Percentiles rank a stretch among this genome's conserved stretches.
Evolutionary conservation across 1,140 invertebrate genomes (phyloP).

Genomic region (Calephelis virginiensis): DNA sequence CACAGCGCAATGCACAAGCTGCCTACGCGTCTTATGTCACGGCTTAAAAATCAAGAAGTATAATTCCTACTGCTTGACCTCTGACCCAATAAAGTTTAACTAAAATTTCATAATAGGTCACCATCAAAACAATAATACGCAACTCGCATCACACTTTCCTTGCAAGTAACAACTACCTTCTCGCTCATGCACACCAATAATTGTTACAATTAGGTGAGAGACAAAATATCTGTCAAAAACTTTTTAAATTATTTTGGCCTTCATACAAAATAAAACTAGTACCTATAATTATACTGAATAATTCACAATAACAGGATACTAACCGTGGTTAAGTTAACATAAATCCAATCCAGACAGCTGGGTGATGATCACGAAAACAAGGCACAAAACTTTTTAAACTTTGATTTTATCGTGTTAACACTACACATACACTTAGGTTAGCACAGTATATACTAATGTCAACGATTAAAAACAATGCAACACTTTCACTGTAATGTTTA

Average conservation of each 20-base stretch:
- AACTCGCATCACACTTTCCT: conserved; percentile 57
- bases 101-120: conserved; percentile 65
- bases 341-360: conserved; percentile 65
- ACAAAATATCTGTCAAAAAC: conserved; percentile 63
- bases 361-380: conserved; percentile 65
- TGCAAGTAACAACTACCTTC: conserved; percentile 50
- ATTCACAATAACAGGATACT: conserved; percentile 33
- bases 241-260: conserved; percentile 60
- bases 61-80: conserved; percentile 41
- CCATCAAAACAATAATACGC: conserved; percentile 68
- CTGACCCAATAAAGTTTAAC: conserved; percentile 39
- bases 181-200: conserved; percentile 40
- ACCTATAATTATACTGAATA: conserved; percentile 2
- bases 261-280: conserved; percentile 28
- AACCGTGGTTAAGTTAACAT: conserved; percentile 67
- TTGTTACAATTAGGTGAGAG: conserved; percentile 37
- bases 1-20: conserved; percentile 37
- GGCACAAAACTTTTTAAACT: conserved; percentile 69
- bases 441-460: conserved; percentile 52
- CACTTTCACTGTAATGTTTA: conserved; percentile 60
- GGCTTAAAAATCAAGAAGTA: conserved; percentile 35
- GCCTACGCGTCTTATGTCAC: conserved; percentile 61
- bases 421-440: conserved; percentile 47
- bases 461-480: conserved; percentile 39
- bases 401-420: conserved; percentile 46